Percentiles rank a stretch among this genome's conserved stretches.
These are phyloP conservation scores for Gymnorhina tibicen DNA, from an alignment of 2,113 vertebrate genomes.

Conservation along the genomic window DNA sequence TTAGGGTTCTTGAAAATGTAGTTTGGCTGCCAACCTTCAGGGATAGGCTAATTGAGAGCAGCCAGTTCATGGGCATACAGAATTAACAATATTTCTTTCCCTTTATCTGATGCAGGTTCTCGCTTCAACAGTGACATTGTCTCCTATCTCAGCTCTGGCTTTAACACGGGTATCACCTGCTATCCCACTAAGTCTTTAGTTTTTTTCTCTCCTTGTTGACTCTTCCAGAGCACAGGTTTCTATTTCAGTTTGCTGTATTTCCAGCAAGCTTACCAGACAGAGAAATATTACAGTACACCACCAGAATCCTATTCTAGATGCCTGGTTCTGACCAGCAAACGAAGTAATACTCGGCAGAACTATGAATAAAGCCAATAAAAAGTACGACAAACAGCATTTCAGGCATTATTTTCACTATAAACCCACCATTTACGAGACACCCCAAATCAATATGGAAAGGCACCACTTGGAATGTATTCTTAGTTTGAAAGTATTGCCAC, in stretches of 20 bases:
- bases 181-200: background rate
- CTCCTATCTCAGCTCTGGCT: background rate
- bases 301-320: background rate
- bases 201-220: background rate
- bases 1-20: background rate
- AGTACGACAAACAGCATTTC: background rate
- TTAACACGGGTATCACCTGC: background rate
- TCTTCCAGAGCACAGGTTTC: background rate
- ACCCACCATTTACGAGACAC: background rate
- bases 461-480: background rate
- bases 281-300: background rate
- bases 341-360: background rate
- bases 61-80: background rate
- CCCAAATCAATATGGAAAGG: background rate
- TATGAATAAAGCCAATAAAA: background rate
- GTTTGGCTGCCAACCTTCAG: background rate
- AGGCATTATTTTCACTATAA: background rate
- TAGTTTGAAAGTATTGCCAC: background rate
- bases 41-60: background rate
- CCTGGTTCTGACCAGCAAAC: background rate
- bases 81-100: background rate
- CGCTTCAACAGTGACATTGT: rapidly evolving
- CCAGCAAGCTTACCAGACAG: background rate
- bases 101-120: background rate
- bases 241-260: background rate